Evolutionary conservation across 2,888 invertebrate genomes (phyloP).

Genomic region (Apeira syringaria): DNA sequence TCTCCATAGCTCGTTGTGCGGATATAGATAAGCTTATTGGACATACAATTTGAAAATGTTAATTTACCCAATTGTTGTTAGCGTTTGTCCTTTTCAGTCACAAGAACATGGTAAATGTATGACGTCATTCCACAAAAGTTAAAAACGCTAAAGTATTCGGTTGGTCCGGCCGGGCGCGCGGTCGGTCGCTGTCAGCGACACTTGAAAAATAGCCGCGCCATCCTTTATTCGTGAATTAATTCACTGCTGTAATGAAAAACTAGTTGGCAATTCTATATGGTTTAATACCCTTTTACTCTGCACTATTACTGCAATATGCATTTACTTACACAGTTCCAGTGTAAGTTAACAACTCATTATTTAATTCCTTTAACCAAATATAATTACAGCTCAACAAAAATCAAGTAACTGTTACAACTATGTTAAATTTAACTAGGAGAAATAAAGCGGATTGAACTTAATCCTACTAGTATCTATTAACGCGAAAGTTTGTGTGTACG

Average conservation of each 20-base stretch:
- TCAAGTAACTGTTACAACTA: no score
- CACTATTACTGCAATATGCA: no score
- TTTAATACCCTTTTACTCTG: neutral
- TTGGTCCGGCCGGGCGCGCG: constrained; percentile 25
- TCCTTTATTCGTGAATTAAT: constrained; percentile 36
- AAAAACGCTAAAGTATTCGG: constrained; percentile 29
- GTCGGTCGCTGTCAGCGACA: constrained; percentile 30
- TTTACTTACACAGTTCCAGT: no score
- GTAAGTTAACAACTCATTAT: no score
- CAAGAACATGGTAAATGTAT: constrained; percentile 16
- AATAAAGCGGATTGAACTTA: no score
- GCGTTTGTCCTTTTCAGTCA: neutral
- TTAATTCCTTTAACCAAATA: no score
- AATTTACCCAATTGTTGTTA: neutral
- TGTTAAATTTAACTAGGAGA: no score
- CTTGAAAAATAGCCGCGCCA: constrained; percentile 36
- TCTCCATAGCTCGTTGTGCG: no score
- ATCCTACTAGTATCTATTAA: no score
- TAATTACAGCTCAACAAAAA: no score
- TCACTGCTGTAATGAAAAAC: constrained; percentile 30
- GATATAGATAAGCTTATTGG: no score
- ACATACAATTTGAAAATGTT: constrained; percentile 4
- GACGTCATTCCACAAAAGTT: constrained; percentile 17
- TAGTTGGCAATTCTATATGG: constrained; percentile 8
- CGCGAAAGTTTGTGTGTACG: no score